phyloP scores from a whole-genome alignment of 1,140 invertebrate genomes.

The Euwallacea similis region DNA sequence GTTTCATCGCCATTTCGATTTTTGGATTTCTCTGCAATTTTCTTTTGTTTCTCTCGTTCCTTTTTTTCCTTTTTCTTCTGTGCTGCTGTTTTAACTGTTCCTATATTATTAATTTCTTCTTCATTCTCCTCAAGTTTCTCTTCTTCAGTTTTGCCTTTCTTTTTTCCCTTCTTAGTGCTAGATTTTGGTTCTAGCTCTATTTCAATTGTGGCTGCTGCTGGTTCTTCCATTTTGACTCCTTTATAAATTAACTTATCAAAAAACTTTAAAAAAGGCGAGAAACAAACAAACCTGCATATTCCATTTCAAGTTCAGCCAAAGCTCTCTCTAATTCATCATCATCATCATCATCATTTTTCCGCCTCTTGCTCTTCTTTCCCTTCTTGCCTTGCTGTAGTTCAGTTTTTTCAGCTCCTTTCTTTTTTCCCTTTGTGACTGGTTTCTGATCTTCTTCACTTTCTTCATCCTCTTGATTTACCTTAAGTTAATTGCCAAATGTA shows the following conservation, averaged over 20 bases:
- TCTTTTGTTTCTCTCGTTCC: constrained; percentile 79
- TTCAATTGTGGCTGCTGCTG: constrained; percentile 33
- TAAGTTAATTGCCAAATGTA: background rate
- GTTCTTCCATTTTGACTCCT: constrained; percentile 39
- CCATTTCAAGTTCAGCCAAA: constrained; percentile 76
- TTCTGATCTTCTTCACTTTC: constrained; percentile 55
- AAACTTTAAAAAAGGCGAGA: background rate
- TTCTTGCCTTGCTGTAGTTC: constrained; percentile 64
- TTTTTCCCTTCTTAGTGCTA: constrained; percentile 28
- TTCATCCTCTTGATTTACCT: constrained; percentile 50
- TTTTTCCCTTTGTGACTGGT: constrained; percentile 59
- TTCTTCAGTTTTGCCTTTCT: constrained; percentile 43
- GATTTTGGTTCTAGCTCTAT: constrained; percentile 27
- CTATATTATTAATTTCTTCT: constrained; percentile 58
- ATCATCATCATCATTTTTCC: constrained; percentile 76
- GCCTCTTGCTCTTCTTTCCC: constrained; percentile 71
- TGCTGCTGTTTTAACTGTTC: constrained; percentile 77
- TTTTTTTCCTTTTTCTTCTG: constrained; percentile 88
- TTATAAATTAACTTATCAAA: background rate
- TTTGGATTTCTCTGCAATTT: constrained; percentile 61
- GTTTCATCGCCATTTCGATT: constrained; percentile 41
- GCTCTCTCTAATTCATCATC: constrained; percentile 85
- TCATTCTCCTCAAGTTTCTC: constrained; percentile 51
- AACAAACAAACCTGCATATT: constrained; percentile 60
- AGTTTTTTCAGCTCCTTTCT: constrained; percentile 57